phyloP scores from a whole-genome alignment of 2,888 invertebrate species.

The Lysandra coridon region DNA sequence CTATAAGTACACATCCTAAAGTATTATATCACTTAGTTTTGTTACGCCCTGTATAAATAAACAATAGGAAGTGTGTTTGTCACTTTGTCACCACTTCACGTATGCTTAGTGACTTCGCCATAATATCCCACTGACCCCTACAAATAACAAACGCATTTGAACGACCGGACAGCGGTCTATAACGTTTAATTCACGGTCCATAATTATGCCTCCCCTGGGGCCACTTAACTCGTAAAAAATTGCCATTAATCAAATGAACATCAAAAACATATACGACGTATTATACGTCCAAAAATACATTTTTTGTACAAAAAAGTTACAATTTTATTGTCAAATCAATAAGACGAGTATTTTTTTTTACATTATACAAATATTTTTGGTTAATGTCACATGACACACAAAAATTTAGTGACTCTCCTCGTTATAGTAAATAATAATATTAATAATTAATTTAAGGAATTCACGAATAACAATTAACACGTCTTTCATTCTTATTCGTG shows the following conservation, averaged over 20 bases:
- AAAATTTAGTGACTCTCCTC: too few species aligned
- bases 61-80: background rate
- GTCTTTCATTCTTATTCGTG: too few species aligned
- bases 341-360: too few species aligned
- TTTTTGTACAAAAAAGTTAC: background rate
- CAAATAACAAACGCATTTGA: background rate
- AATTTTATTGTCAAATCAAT: too few species aligned
- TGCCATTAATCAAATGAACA: background rate
- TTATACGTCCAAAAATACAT: background rate
- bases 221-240: constrained; percentile 2
- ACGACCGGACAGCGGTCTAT: background rate
- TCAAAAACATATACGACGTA: background rate
- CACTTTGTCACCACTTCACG: background rate
- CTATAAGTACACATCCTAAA: too few species aligned
- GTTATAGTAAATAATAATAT: too few species aligned
- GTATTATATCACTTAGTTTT: too few species aligned
- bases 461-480: too few species aligned
- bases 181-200: background rate
- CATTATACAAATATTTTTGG: too few species aligned
- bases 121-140: background rate
- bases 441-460: too few species aligned
- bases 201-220: background rate
- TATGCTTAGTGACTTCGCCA: background rate
- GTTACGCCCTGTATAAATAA: background rate
- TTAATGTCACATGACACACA: too few species aligned